These are phyloP conservation scores for Notothenia rossii DNA, from an alignment of 2,113 vertebrate genomes.

Conservation along the genomic window DNA sequence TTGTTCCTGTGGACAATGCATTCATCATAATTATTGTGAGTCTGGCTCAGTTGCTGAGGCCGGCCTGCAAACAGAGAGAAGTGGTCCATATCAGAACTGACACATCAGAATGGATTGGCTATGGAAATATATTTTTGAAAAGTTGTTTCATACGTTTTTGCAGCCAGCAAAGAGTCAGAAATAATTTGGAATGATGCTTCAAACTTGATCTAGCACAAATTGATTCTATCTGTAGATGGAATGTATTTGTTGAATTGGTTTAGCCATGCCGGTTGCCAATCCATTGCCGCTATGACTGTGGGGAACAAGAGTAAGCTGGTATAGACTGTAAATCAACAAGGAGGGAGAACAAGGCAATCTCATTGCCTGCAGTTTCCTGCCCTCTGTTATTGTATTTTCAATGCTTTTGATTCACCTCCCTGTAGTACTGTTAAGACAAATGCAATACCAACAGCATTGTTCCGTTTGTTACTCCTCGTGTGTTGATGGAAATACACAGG, in stretches of 20 bases:
- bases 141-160: conserved; percentile 29
- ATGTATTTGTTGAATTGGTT: conserved; percentile 39
- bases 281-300: conserved; percentile 41
- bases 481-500: conserved; percentile 1
- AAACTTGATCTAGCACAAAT: conserved; percentile 9
- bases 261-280: conserved; percentile 24
- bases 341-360: conserved; percentile 58
- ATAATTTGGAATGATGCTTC: conserved; percentile 3
- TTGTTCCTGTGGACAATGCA: conserved; percentile 75
- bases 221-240: conserved; percentile 12
- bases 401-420: conserved; percentile 53
- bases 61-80: conserved; percentile 36
- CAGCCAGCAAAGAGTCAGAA: conserved; percentile 11
- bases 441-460: conserved; percentile 36
- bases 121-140: conserved; percentile 40
- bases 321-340: conserved; percentile 47
- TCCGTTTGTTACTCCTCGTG: background rate
- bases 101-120: conserved; percentile 39
- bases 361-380: conserved; percentile 43
- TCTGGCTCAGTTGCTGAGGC: conserved; percentile 45
- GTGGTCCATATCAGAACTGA: conserved; percentile 48
- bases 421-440: conserved; percentile 57
- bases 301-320: conserved; percentile 3
- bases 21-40: conserved; percentile 79
- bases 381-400: conserved; percentile 54